phyloP scores from a whole-genome alignment of 2,113 vertebrate genomes.

The Ursus arctos region DNA sequence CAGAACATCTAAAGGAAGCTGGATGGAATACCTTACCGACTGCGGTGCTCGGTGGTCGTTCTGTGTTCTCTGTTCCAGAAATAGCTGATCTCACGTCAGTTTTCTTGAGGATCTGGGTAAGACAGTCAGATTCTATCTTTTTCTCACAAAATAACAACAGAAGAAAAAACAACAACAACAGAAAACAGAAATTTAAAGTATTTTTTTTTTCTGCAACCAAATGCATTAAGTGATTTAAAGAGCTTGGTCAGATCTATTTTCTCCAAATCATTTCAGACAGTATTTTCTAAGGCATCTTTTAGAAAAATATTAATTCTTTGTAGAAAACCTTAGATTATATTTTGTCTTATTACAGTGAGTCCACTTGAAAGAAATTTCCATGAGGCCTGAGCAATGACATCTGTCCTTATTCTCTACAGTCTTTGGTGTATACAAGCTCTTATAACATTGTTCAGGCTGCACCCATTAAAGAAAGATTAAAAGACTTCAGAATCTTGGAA shows the following conservation, averaged over 20 bases:
- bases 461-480: constrained; percentile 13
- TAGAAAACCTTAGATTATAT: not conserved
- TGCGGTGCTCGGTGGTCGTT: not conserved
- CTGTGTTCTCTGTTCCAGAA: not conserved
- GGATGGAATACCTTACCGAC: too few species aligned
- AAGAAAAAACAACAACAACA: not conserved
- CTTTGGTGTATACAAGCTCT: not conserved
- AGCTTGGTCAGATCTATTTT: not conserved
- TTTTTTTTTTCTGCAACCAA: not conserved
- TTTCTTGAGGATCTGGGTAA: not conserved
- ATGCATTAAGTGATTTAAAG: not conserved
- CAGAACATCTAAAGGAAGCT: too few species aligned
- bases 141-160: not conserved
- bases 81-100: not conserved
- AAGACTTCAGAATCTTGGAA: constrained; percentile 46
- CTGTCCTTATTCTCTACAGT: not conserved
- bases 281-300: not conserved
- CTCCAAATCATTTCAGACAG: not conserved
- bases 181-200: not conserved
- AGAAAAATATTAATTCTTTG: not conserved
- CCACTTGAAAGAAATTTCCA: constrained; percentile 34
- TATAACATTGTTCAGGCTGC: not conserved
- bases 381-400: not conserved
- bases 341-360: constrained; percentile 8
- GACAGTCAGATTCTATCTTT: not conserved